phyloP scores from a whole-genome alignment of 1,140 invertebrate species.

The Melipona quadrifasciata region DNA sequence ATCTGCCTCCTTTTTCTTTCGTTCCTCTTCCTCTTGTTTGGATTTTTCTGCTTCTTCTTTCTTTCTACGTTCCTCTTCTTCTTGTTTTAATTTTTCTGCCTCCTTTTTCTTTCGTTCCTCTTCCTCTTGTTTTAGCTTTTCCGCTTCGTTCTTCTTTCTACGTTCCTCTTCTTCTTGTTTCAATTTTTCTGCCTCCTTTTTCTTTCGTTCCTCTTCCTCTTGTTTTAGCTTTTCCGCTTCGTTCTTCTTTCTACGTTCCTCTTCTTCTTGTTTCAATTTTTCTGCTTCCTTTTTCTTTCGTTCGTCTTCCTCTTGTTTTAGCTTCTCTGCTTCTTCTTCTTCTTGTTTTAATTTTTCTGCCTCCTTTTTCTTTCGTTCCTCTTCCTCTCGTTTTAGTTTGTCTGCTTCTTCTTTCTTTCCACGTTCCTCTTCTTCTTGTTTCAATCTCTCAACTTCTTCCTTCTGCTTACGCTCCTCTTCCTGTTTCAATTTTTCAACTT shows the following conservation, averaged over 20 bases:
- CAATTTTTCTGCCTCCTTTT: constrained; percentile 47
- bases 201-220: constrained; percentile 33
- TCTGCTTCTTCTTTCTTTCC: constrained; percentile 47
- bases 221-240: constrained; percentile 30
- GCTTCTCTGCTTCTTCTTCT: constrained; percentile 23
- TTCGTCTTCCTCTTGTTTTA: constrained; percentile 39
- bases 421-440: constrained; percentile 21
- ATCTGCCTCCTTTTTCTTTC: constrained; percentile 16
- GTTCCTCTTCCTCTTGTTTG: constrained; percentile 22
- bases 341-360: constrained; percentile 15
- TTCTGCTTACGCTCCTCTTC: constrained; percentile 42
- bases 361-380: constrained; percentile 36
- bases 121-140: constrained; percentile 40
- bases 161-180: constrained; percentile 22
- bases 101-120: constrained; percentile 35
- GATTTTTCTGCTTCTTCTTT: constrained; percentile 13
- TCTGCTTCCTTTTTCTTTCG: constrained; percentile 26
- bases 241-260: not conserved
- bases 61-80: constrained; percentile 25
- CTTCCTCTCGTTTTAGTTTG: constrained; percentile 36
- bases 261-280: constrained; percentile 9
- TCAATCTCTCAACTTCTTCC: constrained; percentile 44
- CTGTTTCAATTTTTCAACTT: constrained; percentile 28
- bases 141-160: constrained; percentile 44
- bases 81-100: constrained; percentile 10